phyloP scores from a whole-genome alignment of 2,888 invertebrate genomes.

The Melinaea marsaeus region DNA sequence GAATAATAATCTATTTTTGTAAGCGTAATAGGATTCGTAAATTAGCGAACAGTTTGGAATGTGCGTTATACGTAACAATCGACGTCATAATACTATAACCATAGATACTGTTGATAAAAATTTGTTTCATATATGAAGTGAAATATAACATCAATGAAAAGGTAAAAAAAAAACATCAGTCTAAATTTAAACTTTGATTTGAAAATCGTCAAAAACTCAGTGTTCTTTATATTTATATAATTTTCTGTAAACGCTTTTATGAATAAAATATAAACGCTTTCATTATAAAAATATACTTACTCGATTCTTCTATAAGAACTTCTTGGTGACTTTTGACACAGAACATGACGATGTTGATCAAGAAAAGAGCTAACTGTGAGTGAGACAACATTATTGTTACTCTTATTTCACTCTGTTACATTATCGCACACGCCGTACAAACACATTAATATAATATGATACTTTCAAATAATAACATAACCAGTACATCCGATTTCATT shows the following conservation, averaged over 20 bases:
- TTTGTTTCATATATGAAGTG: too few relatives aligned
- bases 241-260: too few relatives aligned
- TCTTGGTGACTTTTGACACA: constrained; percentile 62
- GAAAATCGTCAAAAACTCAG: too few relatives aligned
- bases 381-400: constrained; percentile 39
- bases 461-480: too few relatives aligned
- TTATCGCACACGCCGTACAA: constrained; percentile 10
- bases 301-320: constrained; percentile 66
- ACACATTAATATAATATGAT: background rate
- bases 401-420: constrained; percentile 17
- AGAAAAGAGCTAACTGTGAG: constrained; percentile 46
- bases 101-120: too few relatives aligned
- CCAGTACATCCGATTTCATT: background rate
- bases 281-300: constrained; percentile 44
- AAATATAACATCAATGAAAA: too few relatives aligned
- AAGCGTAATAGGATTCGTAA: background rate
- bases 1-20: constrained; percentile 17
- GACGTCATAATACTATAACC: too few relatives aligned
- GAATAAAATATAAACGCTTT: background rate
- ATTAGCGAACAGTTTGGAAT: background rate
- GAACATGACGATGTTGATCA: constrained; percentile 53
- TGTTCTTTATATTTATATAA: background rate
- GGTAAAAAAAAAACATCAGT: too few relatives aligned
- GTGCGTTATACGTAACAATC: too few relatives aligned
- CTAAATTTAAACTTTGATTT: too few relatives aligned